phyloP scores from a whole-genome alignment of 2,888 invertebrate species.

The Ochropleura plecta region DNA sequence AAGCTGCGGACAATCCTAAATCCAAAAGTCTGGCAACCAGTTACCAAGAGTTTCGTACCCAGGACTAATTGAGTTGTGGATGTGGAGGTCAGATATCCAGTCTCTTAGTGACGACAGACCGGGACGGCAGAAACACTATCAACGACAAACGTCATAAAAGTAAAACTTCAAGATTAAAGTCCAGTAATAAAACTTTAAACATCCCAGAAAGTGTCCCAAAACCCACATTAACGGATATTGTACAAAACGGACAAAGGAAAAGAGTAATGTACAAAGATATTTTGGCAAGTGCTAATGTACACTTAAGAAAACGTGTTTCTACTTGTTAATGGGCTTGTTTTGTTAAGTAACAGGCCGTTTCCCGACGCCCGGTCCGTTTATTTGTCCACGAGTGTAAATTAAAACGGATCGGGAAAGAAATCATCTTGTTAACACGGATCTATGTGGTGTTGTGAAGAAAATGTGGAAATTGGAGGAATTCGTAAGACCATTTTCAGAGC shows the following conservation, averaged over 20 bases:
- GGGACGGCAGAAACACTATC: not conserved
- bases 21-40: too few relatives aligned
- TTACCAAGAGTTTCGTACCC: too few relatives aligned
- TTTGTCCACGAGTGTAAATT: constrained; percentile 57
- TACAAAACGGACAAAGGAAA: constrained; percentile 45
- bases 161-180: constrained; percentile 22
- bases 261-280: constrained; percentile 59
- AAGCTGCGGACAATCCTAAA: not conserved
- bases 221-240: constrained; percentile 38
- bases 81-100: too few relatives aligned
- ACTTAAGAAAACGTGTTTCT: constrained; percentile 61
- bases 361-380: constrained; percentile 44
- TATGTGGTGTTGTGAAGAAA: constrained; percentile 1
- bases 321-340: constrained; percentile 61
- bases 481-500: not conserved
- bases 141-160: not conserved
- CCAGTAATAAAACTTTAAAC: constrained; percentile 31
- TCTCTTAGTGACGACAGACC: too few relatives aligned
- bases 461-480: not conserved
- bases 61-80: too few relatives aligned
- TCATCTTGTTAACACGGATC: constrained; percentile 16
- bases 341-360: constrained; percentile 55
- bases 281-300: constrained; percentile 61
- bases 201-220: constrained; percentile 35
- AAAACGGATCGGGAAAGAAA: constrained; percentile 38